A percentile compares a stretch with the other conserved stretches of the same genome.
Evolutionary conservation across 2,113 vertebrate genomes (phyloP).

Genomic region (Rhombomys opimus): DNA sequence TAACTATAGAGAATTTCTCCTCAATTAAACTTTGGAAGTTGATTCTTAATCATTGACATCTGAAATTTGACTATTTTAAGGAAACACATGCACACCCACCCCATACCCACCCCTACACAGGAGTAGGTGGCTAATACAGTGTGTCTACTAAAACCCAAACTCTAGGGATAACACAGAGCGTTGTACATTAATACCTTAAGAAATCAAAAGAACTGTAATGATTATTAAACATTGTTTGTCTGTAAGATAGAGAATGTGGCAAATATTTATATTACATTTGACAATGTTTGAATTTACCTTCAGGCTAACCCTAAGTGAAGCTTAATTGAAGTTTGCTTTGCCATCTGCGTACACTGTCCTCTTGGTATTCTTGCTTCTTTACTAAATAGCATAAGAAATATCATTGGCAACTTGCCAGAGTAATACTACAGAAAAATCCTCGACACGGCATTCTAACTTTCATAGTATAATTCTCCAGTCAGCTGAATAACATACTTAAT

Average conservation of each 20-base stretch:
- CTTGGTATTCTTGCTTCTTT: background rate
- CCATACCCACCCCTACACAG: background rate
- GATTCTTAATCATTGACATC: background rate
- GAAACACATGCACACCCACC: background rate
- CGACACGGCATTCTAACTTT: conserved; percentile 19
- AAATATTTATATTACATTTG: background rate
- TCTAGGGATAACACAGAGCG: background rate
- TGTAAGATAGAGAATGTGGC: background rate
- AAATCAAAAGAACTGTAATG: background rate
- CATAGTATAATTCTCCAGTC: background rate
- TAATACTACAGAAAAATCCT: background rate
- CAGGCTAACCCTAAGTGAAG: background rate
- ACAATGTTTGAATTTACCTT: background rate
- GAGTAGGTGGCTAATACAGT: background rate
- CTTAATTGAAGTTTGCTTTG: conserved; percentile 7
- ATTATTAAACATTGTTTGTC: background rate
- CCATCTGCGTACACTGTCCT: background rate
- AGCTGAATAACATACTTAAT: conserved; percentile 35
- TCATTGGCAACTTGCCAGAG: background rate
- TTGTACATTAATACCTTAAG: background rate
- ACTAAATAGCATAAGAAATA: background rate
- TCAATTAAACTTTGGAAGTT: conserved; percentile 8
- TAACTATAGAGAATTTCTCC: background rate
- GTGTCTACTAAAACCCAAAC: background rate
- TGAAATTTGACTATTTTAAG: background rate